Conservation (phyloP, 2,888 invertebrate species). For the Vandiemenella viatica region DNA sequence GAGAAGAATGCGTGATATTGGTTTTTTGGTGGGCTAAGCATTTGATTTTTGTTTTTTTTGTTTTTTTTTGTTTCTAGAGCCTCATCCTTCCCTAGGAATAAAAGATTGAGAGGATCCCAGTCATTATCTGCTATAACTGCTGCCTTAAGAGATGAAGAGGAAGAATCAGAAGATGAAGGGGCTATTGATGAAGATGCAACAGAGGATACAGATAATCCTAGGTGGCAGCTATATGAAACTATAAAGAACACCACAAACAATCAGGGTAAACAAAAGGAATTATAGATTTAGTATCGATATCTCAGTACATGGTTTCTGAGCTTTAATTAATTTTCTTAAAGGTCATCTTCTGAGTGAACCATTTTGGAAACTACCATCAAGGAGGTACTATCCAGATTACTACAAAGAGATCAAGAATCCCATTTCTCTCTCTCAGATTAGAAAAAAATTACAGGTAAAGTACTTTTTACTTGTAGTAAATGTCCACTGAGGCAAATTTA, state of each 20-base stretch:
- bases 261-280: slow-evolving; percentile 12
- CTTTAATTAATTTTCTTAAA: too few relatives aligned
- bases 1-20: not conserved
- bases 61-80: not conserved
- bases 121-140: slow-evolving; percentile 44
- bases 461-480: too few relatives aligned
- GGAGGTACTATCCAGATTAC: slow-evolving; percentile 87
- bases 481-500: too few relatives aligned
- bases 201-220: slow-evolving; percentile 48
- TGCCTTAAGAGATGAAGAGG: slow-evolving; percentile 44
- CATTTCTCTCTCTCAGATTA: slow-evolving; percentile 83
- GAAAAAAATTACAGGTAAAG: slow-evolving; percentile 53
- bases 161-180: slow-evolving; percentile 41
- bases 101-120: slow-evolving; percentile 31
- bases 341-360: slow-evolving; percentile 81
- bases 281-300: too few relatives aligned
- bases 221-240: slow-evolving; percentile 81
- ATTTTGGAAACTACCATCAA: slow-evolving; percentile 84
- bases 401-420: slow-evolving; percentile 94
- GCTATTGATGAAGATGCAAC: slow-evolving; percentile 41
- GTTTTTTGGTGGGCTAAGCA: too few relatives aligned
- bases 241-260: slow-evolving; percentile 49
- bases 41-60: too few relatives aligned
- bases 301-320: too few relatives aligned
- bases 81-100: slow-evolving; percentile 22